phyloP scores from a whole-genome alignment of 2,113 vertebrate genomes.

The Chelonoidis abingdonii region DNA sequence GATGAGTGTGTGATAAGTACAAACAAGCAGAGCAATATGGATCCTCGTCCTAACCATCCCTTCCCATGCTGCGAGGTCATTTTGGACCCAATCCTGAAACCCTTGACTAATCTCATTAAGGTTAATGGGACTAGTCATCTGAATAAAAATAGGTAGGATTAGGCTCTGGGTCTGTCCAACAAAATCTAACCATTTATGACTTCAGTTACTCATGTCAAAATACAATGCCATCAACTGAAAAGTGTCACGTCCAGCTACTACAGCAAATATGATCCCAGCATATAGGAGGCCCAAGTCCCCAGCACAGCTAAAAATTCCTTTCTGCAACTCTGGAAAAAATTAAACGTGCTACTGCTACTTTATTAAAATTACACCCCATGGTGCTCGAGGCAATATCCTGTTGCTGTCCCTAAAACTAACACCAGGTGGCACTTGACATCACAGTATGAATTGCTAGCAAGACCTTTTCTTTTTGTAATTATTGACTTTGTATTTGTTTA shows the following conservation, averaged over 20 bases:
- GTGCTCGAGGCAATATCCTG: not conserved
- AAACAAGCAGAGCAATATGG: not conserved
- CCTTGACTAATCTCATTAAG: not conserved
- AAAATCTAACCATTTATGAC: fast-evolving
- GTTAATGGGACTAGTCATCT: not conserved
- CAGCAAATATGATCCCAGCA: fast-evolving
- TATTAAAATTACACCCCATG: fast-evolving
- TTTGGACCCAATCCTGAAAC: not conserved
- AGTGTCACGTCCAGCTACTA: fast-evolving
- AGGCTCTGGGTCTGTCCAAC: not conserved
- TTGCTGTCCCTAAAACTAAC: not conserved
- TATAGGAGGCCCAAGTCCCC: fast-evolving
- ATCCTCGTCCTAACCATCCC: not conserved
- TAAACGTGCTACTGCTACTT: not conserved
- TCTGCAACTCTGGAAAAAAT: not conserved
- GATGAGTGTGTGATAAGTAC: not conserved
- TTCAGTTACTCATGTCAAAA: fast-evolving
- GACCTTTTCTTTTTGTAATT: not conserved
- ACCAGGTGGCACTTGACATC: conserved; percentile 50
- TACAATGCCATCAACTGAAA: fast-evolving
- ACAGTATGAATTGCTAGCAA: not conserved
- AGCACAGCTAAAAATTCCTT: fast-evolving
- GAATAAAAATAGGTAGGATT: not conserved
- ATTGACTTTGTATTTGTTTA: fast-evolving
- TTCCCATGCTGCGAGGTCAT: too few relatives aligned